A percentile compares a stretch with the other conserved stretches of the same genome.
phyloP scores from a whole-genome alignment of 2,113 vertebrate species.

The Caranx melampygus region DNA sequence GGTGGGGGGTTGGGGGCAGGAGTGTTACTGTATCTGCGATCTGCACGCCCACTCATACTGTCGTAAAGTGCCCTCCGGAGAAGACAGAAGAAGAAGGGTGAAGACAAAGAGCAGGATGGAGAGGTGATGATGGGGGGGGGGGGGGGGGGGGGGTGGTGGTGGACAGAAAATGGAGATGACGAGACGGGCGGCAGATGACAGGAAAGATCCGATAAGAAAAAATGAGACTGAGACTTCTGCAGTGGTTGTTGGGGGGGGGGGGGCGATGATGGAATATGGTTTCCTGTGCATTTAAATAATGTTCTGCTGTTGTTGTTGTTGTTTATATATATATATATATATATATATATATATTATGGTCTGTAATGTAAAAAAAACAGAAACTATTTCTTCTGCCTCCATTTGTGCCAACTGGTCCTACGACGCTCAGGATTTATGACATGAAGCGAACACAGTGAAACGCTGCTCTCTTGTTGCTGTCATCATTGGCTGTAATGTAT shows the following conservation, averaged over 20 bases:
- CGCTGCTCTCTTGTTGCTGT: neutral
- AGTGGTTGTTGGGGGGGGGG: neutral
- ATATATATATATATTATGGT: neutral
- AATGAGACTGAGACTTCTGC: constrained; percentile 2
- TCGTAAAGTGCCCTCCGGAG: constrained; percentile 37
- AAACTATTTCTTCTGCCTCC: neutral
- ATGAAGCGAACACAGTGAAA: constrained; percentile 2
- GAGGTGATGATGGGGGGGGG: constrained; percentile 46
- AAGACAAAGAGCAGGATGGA: constrained; percentile 54
- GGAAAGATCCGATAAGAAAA: constrained; percentile 8
- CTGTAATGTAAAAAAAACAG: neutral
- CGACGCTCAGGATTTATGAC: constrained; percentile 6
- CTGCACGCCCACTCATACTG: constrained; percentile 60
- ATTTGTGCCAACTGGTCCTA: neutral
- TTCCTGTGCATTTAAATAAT: constrained; percentile 23
- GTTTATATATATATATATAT: no score
- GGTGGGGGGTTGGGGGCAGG: constrained; percentile 35
- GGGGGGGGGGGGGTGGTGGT: no score
- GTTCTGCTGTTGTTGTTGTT: neutral
- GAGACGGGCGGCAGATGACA: constrained; percentile 16
- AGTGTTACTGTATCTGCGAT: constrained; percentile 4
- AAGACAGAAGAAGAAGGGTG: constrained; percentile 33
- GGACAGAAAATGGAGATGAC: constrained; percentile 53
- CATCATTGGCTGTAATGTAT: constrained; percentile 15
- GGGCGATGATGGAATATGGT: constrained; percentile 20